Percentiles rank a stretch among this genome's conserved stretches.
Evolutionary conservation across 2,797 vertebrate species (phyloP).

Genomic region (Podarcis siculus): DNA sequence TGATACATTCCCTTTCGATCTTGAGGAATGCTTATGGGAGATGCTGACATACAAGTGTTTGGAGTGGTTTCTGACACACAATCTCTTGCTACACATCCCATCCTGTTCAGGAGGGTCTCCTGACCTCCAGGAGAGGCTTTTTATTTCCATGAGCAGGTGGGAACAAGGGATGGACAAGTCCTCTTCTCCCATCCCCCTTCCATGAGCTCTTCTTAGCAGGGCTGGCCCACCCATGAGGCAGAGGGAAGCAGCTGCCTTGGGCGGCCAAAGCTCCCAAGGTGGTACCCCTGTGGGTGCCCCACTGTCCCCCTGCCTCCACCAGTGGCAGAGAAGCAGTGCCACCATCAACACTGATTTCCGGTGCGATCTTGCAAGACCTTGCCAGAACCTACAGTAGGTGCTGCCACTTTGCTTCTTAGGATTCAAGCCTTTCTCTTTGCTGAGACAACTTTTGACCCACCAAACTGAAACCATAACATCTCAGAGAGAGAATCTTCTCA

Average conservation of each 20-base stretch:
- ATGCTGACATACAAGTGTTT: not conserved
- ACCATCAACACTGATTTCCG: too few relatives aligned
- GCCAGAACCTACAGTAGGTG: too few relatives aligned
- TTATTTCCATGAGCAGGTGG: not conserved
- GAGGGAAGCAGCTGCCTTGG: too few relatives aligned
- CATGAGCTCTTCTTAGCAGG: too few relatives aligned
- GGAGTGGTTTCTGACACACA: not conserved
- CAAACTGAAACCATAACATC: too few relatives aligned
- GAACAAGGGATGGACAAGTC: not conserved
- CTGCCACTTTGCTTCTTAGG: not conserved
- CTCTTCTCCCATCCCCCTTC: not conserved
- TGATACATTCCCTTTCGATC: not conserved
- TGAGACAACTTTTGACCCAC: not conserved
- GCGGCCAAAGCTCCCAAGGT: too few relatives aligned
- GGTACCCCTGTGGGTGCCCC: too few relatives aligned
- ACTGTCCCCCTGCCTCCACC: too few relatives aligned
- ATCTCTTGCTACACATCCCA: not conserved
- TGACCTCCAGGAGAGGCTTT: not conserved
- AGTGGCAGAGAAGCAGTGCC: too few relatives aligned
- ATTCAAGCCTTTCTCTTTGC: not conserved
- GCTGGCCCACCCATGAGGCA: too few relatives aligned
- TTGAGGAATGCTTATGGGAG: not conserved
- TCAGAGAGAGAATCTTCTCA: not conserved
- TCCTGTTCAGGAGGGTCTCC: not conserved
- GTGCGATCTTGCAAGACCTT: too few relatives aligned